Evolutionary conservation across 2,113 vertebrate genomes (phyloP).

Genomic region (Neodon shergylaensis): DNA sequence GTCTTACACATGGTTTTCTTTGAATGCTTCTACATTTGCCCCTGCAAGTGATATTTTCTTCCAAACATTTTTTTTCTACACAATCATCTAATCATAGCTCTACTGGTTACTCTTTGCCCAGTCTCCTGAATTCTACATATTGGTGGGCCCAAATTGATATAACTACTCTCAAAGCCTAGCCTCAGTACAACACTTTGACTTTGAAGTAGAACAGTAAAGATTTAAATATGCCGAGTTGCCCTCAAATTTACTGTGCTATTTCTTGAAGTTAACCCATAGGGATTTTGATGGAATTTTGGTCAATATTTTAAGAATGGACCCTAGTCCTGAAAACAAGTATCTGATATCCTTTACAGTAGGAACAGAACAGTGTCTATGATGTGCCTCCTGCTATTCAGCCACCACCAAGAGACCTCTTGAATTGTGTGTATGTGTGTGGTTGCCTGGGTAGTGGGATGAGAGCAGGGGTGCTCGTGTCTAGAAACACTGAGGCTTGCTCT

Average conservation of each 20-base stretch:
- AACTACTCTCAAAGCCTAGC: neutral
- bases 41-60: neutral
- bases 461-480: neutral
- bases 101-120: neutral
- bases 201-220: neutral
- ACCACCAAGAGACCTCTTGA: neutral
- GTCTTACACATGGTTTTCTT: neutral
- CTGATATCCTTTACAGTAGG: neutral
- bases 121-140: neutral
- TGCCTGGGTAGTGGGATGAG: accelerated
- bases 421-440: neutral
- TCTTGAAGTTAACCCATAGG: neutral
- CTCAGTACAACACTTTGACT: neutral
- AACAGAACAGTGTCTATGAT: neutral
- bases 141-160: neutral
- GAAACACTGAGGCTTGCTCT: neutral
- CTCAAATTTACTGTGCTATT: neutral
- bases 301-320: neutral
- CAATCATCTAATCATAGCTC: neutral
- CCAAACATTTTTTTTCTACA: neutral
- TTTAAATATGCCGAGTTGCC: neutral
- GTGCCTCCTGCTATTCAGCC: neutral
- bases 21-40: neutral
- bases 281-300: neutral
- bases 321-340: neutral